phyloP scores from a whole-genome alignment of 2,888 invertebrate species.

The Eilema griseolum region DNA sequence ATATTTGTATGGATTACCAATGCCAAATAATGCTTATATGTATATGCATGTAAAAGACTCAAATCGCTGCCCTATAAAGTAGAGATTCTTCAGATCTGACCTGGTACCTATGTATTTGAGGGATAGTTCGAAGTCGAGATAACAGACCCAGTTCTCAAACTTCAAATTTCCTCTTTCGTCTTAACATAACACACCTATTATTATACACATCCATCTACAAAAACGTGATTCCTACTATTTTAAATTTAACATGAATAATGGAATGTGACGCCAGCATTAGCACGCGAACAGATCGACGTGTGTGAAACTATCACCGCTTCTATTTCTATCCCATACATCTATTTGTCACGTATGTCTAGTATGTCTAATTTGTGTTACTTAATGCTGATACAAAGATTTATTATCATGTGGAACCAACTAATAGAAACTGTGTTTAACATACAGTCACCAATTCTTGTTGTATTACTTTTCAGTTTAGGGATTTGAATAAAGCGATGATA shows the following conservation, averaged over 20 bases:
- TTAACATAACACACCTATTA: conserved; percentile 51
- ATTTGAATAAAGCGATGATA: neutral
- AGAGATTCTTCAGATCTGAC: too few species aligned
- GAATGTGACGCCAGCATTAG: conserved; percentile 72
- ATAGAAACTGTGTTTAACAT: conserved; percentile 13
- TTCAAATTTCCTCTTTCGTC: conserved; percentile 42
- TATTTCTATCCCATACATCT: conserved; percentile 75
- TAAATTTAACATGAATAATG: conserved; percentile 84
- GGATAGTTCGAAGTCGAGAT: too few species aligned
- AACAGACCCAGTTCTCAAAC: neutral
- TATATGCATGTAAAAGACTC: too few species aligned
- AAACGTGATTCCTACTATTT: conserved; percentile 66
- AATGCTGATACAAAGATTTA: conserved; percentile 79
- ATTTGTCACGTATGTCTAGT: conserved; percentile 83
- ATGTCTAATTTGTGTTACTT: conserved; percentile 80
- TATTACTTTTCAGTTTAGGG: neutral
- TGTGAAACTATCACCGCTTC: conserved; percentile 80
- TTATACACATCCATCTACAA: conserved; percentile 44
- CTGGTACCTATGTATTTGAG: too few species aligned
- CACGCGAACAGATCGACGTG: conserved; percentile 76
- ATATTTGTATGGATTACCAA: too few species aligned
- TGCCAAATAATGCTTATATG: too few species aligned
- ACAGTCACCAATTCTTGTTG: neutral
- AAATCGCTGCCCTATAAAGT: too few species aligned
- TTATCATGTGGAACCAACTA: conserved; percentile 20